Evolutionary conservation across 2,113 vertebrate species (phyloP), one percentile per base, ranked within the genome.

Genomic region (Elephantulus edwardii): DNA sequence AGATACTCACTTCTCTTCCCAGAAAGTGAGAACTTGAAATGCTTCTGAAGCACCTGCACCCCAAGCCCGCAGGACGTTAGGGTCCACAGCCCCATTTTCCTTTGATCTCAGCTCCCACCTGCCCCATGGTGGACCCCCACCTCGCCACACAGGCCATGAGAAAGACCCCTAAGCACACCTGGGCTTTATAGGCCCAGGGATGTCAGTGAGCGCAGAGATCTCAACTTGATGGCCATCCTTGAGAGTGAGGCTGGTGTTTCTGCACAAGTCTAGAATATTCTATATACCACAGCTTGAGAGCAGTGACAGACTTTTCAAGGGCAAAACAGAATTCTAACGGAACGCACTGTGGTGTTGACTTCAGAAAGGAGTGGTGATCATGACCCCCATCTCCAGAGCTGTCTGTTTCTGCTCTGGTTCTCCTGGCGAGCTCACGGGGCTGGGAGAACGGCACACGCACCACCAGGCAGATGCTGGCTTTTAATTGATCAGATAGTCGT

Each of bases 401-500:
- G 70, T 48, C 52, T 26, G 0, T 56, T 38, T 60, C 48, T 83
- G 44, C 62, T 35, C 17, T 26, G 46, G 28, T 20, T 56, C 40
- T 60, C 62, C 17, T 5, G 5, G 50, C 26, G 0, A 52, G 42
- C 54, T 58, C 42, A 0, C 14, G 5, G 22, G 1, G 2, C 38
- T 17, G 0, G 33, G 17, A 64, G 30, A 40, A 35, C 22, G 6
- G 5, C 38, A 22, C 35, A 48, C 24, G 13, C 19, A 0, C 66
- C 35, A 17, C 42, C 30, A 5, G 42, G n/a, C 35, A 75, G 1
- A 9, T 26, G 38, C 50, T 33, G 28, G 24, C 40, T 82, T 50
- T 40, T 1, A 8, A 3, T 46, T n/a, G 38, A 17, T 30, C 3
- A 77, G 76, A 66, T 60, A 28, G 30, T 24, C 28, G 11, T 19